These are phyloP conservation scores for Actenoides lindsayi DNA, from an alignment of 2,113 vertebrate genomes.

Conservation along the genomic window DNA sequence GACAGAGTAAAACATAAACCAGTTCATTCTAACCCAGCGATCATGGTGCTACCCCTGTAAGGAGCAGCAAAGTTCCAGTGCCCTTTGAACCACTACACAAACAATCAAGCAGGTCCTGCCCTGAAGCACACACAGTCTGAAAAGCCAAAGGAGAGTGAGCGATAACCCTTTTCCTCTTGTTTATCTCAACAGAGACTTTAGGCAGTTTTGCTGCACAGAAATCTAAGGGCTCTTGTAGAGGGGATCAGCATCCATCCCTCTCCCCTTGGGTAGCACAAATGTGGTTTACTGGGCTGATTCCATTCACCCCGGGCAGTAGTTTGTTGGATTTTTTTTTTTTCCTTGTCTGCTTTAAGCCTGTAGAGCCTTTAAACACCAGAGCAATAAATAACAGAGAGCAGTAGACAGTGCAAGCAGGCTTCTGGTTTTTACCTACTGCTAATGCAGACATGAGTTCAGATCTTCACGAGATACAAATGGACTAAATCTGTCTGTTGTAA, in stretches of 20 bases:
- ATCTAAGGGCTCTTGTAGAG: background rate
- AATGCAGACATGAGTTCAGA: background rate
- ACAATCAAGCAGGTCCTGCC: background rate
- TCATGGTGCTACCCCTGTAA: background rate
- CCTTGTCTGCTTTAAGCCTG: background rate
- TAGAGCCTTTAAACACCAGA: background rate
- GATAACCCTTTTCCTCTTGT: background rate
- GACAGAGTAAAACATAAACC: background rate
- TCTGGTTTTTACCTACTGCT: background rate
- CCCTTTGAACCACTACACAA: background rate
- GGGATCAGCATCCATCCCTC: background rate
- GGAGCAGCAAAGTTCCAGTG: background rate
- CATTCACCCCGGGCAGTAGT: background rate
- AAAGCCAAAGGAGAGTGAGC: background rate
- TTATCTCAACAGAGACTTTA: background rate
- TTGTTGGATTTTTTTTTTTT: background rate
- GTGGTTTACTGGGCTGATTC: background rate
- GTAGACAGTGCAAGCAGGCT: background rate
- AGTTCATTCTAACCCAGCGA: background rate
- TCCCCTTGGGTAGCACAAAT: background rate
- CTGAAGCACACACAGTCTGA: background rate
- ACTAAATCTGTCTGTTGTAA: background rate
- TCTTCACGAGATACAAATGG: background rate
- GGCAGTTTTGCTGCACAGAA: background rate
- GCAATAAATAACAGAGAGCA: background rate